Evolutionary conservation across 2,888 invertebrate genomes (phyloP), one percentile per base, ranked within the genome.

Genomic region (Mythimna loreyi): DNA sequence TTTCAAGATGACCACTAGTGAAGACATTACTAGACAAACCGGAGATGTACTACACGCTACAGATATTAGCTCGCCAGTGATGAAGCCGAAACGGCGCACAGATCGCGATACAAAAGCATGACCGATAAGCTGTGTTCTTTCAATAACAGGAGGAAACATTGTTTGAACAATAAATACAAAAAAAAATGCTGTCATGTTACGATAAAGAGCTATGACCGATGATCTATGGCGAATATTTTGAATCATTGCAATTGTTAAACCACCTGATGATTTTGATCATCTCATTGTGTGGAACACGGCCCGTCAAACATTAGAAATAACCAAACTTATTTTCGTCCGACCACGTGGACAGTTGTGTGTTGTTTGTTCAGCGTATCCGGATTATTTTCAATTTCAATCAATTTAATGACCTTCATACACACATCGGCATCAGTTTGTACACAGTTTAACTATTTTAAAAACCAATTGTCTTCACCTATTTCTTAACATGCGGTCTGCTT

Each of bases 31-130:
- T 81, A 79, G 87, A 87, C 59, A 81, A 88, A 86, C 85, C 91
- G 84, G 92, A 90, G 87, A 90, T 93, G 93, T 90, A 93, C 84
- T 82, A 86, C 85, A 84, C 89, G 89, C 89, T 81, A 86, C 82
- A 85, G 85, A 87, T 84, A 84, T 82, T 82, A 85, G 81, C 72
- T 76, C 82, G 85, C 78, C 80, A 80, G 83, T 85, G 85, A 83
- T 81, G 85, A 83, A 85, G 88, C 89, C 89, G 82, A 91, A 92
- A 88, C 87, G 85, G 85, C 89, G 88, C 89, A 89, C 85, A 89
- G 94, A 94, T 95, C 92, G 89, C 91, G 87, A 91, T 91, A 94
- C 94, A 95, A 95, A 94, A 95, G 94, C 93, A 92, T 92, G 93
- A 92, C 93, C 94, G 94, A 95, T 95, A 95, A 94, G 90, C 92